phyloP scores from a whole-genome alignment of 2,113 vertebrate species.

The Colistium nudipinnis region DNA sequence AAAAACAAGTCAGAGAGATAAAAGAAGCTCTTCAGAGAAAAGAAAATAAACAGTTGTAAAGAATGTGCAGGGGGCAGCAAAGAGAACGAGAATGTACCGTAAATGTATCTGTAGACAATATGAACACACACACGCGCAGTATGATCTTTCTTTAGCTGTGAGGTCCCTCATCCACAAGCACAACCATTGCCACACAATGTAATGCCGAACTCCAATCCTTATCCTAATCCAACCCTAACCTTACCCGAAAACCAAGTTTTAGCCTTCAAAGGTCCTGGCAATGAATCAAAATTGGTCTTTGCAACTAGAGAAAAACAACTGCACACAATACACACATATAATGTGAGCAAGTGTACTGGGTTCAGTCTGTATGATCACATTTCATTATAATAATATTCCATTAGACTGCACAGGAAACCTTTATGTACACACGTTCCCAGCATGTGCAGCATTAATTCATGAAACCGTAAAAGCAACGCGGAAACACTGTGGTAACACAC shows the following conservation, averaged over 20 bases:
- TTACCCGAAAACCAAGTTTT: background rate
- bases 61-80: conserved; percentile 31
- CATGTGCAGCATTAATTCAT: background rate
- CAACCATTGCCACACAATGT: background rate
- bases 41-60: conserved; percentile 23
- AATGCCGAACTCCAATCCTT: background rate
- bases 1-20: background rate
- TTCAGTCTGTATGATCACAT: conserved; percentile 60
- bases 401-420: conserved; percentile 61
- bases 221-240: background rate
- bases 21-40: conserved; percentile 1
- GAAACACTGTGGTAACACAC: background rate
- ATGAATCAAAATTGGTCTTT: too few relatives aligned
- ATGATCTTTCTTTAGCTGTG: background rate
- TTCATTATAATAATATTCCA: conserved; percentile 67
- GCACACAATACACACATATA: conserved; percentile 75
- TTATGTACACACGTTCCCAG: conserved; percentile 62
- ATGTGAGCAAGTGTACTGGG: conserved; percentile 33
- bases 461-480: background rate
- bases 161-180: background rate
- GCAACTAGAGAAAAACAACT: conserved; percentile 43
- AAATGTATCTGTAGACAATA: conserved; percentile 48
- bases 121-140: conserved; percentile 1
- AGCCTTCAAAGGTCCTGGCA: too few relatives aligned
- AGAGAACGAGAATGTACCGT: conserved; percentile 34